A percentile compares a stretch with the other conserved stretches of the same genome.
Conservation (phyloP, 2,113 vertebrate species). For the Misgurnus anguillicaudatus region DNA sequence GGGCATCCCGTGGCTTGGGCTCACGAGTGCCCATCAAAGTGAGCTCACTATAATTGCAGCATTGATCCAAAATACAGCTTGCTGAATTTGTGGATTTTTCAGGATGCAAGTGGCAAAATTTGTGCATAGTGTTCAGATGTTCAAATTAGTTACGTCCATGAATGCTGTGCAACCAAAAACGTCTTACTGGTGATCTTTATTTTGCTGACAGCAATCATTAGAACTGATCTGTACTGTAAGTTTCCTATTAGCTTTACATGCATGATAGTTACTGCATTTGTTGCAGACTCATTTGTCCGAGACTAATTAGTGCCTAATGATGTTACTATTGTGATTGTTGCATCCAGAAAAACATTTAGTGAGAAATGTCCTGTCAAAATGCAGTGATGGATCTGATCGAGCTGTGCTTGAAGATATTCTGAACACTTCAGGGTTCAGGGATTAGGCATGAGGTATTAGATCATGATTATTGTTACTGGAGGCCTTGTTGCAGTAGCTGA, state of each 20-base stretch:
- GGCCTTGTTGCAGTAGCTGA: neutral
- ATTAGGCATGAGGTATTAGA: slow-evolving; percentile 23
- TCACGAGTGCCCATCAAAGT: too few species aligned
- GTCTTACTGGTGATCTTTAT: too few species aligned
- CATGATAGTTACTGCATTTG: too few species aligned
- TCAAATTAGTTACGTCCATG: neutral
- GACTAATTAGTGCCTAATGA: too few species aligned
- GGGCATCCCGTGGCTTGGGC: too few species aligned
- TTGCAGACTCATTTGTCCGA: too few species aligned
- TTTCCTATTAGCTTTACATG: too few species aligned
- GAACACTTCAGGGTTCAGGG: neutral
- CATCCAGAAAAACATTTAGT: neutral
- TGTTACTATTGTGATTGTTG: too few species aligned
- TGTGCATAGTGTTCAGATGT: slow-evolving; percentile 5
- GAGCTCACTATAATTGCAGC: neutral
- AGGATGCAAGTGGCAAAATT: neutral
- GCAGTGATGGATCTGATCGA: neutral
- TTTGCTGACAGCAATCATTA: too few species aligned
- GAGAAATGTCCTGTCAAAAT: neutral
- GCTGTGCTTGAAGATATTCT: neutral
- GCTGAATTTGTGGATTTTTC: slow-evolving; percentile 17
- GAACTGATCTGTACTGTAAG: too few species aligned
- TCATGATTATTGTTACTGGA: slow-evolving; percentile 13
- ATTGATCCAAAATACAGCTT: slow-evolving; percentile 20
- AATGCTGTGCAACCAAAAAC: neutral